A percentile compares a stretch with the other conserved stretches of the same genome.
These are phyloP conservation scores for Chrysomela aeneicollis DNA, from an alignment of 2,888 invertebrate species.

Conservation along the genomic window DNA sequence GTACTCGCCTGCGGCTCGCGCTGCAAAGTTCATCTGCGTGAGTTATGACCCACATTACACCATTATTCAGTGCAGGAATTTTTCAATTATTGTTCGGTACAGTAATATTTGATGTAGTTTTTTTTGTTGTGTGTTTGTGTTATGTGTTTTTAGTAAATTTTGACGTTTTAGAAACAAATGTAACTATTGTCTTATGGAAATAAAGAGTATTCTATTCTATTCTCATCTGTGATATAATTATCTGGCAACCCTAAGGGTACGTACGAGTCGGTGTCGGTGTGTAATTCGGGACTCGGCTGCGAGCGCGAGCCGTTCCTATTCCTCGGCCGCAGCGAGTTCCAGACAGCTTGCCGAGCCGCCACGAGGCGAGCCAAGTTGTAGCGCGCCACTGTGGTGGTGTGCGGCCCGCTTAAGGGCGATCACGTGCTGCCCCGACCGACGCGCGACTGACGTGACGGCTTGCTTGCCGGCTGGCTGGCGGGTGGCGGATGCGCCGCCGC, in stretches of 20 bases:
- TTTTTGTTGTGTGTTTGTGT: too few relatives aligned
- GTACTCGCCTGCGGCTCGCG: too few relatives aligned
- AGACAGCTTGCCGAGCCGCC: slow-evolving; percentile 76
- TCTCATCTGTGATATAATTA: too few relatives aligned
- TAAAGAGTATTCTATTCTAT: too few relatives aligned
- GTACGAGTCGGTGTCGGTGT: slow-evolving; percentile 61
- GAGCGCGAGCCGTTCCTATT: slow-evolving; percentile 60
- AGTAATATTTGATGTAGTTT: too few relatives aligned
- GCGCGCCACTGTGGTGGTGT: slow-evolving; percentile 68
- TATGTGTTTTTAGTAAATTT: too few relatives aligned
- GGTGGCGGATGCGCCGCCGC: not conserved
- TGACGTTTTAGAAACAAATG: too few relatives aligned
- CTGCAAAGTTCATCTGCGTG: too few relatives aligned
- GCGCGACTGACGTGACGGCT: not conserved
- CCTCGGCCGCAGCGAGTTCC: slow-evolving; percentile 73
- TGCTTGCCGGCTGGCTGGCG: not conserved
- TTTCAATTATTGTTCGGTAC: too few relatives aligned
- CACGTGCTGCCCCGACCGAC: not conserved
- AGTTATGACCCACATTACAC: too few relatives aligned
- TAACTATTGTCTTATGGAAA: too few relatives aligned
- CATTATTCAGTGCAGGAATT: too few relatives aligned
- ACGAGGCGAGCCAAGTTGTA: slow-evolving; percentile 76
- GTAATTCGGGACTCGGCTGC: slow-evolving; percentile 54
- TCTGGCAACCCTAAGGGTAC: slow-evolving; percentile 43
- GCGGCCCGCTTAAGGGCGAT: slow-evolving; percentile 25